Evolutionary conservation across 2,113 vertebrate genomes (phyloP).

Genomic region (Reinhardtius hippoglossoides): DNA sequence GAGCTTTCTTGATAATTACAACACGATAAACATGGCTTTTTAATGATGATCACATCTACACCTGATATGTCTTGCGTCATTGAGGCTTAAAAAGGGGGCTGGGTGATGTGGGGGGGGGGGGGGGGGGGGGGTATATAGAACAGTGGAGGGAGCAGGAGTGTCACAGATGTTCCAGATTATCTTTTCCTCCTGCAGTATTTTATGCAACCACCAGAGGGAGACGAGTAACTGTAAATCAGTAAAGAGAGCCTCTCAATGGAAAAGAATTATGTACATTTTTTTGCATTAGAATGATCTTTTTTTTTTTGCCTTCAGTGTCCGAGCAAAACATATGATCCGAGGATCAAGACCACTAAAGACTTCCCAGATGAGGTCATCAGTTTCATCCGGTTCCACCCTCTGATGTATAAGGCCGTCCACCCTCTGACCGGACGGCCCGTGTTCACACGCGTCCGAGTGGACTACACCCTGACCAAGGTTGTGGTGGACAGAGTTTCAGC

Average conservation of each 20-base stretch:
- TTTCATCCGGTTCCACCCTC: constrained; percentile 91
- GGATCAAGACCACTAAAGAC: constrained; percentile 94
- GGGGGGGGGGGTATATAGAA: too few relatives aligned
- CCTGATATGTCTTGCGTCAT: too few relatives aligned
- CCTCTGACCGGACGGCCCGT: constrained; percentile 87
- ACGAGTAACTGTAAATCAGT: constrained; percentile 33
- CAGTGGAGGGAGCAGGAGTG: neutral
- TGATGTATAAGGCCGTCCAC: constrained; percentile 89
- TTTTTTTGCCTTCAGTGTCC: constrained; percentile 86
- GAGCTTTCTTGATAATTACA: constrained; percentile 15
- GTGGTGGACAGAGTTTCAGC: constrained; percentile 93
- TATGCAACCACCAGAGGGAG: constrained; percentile 73
- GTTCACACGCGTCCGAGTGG: constrained; percentile 90
- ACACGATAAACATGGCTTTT: constrained; percentile 5
- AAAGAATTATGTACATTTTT: neutral
- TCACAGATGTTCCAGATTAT: constrained; percentile 53
- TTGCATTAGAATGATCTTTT: neutral
- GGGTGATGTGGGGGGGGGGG: too few relatives aligned
- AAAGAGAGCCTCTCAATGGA: neutral
- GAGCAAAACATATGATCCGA: constrained; percentile 93
- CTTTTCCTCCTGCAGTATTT: constrained; percentile 14
- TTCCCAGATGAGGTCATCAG: constrained; percentile 96
- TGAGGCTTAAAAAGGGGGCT: too few relatives aligned
- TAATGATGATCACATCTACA: too few relatives aligned
- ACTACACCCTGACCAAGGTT: constrained; percentile 92